Evolutionary conservation across 2,113 vertebrate genomes (phyloP), one percentile per base, ranked within the genome.

Genomic region (Microcebus ravelobensis): DNA sequence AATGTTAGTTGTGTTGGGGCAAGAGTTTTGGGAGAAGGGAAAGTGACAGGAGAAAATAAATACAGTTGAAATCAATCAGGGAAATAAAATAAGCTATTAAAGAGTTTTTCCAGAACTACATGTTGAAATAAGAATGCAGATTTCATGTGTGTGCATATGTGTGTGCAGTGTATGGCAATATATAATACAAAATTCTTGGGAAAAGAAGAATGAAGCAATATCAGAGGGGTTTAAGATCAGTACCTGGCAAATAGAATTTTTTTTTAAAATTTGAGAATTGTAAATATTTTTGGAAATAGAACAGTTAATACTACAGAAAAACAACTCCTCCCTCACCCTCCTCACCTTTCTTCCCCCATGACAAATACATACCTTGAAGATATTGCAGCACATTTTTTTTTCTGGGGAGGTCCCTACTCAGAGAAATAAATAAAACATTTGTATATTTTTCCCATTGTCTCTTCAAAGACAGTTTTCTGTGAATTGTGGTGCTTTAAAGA

Each of bases 1-100:
- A 12, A 61, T 91, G 21, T 85, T 97, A 21, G 39, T 96, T 95
- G 42, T 91, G 34, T 86, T 94, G 84, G 90, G 77, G 91, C 68
- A 98, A 85, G 68, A 90, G 55, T 89, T 92, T 67, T 71, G 13
- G 42, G 67, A 94, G 94, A 95, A 65, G n/a, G 29, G 82, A 90
- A 95, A 71, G 81, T 50, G 77, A 52, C 50, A 91, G 81, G 85
- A 97, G 15, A 55, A 71, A 50, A 55, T 79, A 65, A 95, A 84
- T 14, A 81, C 86, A 93, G 70, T 67, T 80, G 80, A 97, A 96
- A 89, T 71, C 48, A 55, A 42, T 80, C 55, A 29, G 48, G 87
- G 29, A 91, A 90, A 79, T 82, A 79, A 48, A 92, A 55, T 48
- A 85, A 96, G 89, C 20, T 39, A 7, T 93, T 50, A 90, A 92